A percentile compares a stretch with the other conserved stretches of the same genome.
Evolutionary conservation across 2,113 vertebrate genomes (phyloP).

Genomic region (Camelus dromedarius): DNA sequence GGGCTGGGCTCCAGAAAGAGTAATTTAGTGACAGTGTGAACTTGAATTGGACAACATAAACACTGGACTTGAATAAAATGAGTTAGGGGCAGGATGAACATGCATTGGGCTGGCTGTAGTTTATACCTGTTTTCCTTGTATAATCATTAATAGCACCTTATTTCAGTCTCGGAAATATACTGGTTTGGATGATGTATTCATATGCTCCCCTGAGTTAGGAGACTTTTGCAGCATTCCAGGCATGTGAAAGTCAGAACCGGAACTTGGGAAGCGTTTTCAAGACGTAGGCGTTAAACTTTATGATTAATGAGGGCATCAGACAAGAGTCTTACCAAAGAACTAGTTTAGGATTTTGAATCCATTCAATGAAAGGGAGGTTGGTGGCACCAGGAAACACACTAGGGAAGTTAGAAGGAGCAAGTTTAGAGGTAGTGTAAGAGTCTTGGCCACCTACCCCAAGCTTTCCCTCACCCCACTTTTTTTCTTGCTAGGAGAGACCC

Average conservation of each 20-base stretch:
- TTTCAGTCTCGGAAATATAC: neutral
- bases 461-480: neutral
- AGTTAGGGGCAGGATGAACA: neutral
- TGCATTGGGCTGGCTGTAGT: neutral
- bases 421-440: neutral
- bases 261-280: neutral
- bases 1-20: neutral
- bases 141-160: neutral
- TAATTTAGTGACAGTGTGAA: neutral
- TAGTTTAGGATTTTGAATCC: neutral
- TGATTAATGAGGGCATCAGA: neutral
- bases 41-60: neutral
- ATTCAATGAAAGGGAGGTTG: neutral
- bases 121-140: neutral
- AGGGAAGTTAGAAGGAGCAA: neutral
- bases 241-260: neutral
- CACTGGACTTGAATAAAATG: neutral
- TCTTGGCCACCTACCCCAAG: neutral
- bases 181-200: neutral
- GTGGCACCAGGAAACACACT: neutral
- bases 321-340: neutral
- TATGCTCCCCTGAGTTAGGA: neutral
- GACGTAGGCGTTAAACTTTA: neutral
- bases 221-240: neutral
- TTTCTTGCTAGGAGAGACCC: neutral